Base-by-base conservation (phyloP, 2,797 vertebrate species). In the Ammospiza maritima region DNA sequence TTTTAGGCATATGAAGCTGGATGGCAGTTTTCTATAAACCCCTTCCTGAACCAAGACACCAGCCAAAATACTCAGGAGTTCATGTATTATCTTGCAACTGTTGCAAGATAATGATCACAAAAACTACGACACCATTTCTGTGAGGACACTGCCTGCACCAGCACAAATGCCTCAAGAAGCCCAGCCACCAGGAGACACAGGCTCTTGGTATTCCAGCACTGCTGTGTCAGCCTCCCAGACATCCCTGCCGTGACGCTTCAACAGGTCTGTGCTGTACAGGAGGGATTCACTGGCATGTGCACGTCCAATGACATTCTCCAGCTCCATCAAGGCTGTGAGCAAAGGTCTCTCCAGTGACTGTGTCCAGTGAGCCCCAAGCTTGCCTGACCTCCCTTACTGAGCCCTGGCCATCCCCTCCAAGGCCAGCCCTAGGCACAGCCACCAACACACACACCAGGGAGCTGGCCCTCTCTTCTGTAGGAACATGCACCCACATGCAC, bases 141-240 rank as follows among this genome's bases (percentile, higher is more conserved):
- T 30, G 47, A 79, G 69, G 76, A 60, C 0, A 5, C 25, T 4
- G 15, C 34, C 44, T 23, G 50, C 21, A 54, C 10, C 36, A 71
- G 58, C n/a, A 29, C 14, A 45, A 60, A 72, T 15, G 23, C 30
- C 11, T n/a, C 5, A 27, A 4, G 30, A 71, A 75, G 21, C 21
- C 14, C 40, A 42, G 62, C 10, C 53, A 60, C 11, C n/a, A 76
- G 40, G 40, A 69, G 40, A 30, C 60, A 57, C 15, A 15, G 32
- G 19, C 16, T 65, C 10, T 76, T 0, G 0, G 26, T 42, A 10
- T 9, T 30, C 21, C 7, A 60, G 56, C 27, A 32, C 30, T 34
- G 34, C 50, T 44, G 23, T 48, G 56, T 10, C 3, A 57, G 61
- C 44, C 30, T 10, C 6, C 6, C 75, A 45, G 61, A 29, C 57